Evolutionary conservation across 2,113 vertebrate species (phyloP), one percentile per base, ranked within the genome.

Genomic region (Empidonax traillii): DNA sequence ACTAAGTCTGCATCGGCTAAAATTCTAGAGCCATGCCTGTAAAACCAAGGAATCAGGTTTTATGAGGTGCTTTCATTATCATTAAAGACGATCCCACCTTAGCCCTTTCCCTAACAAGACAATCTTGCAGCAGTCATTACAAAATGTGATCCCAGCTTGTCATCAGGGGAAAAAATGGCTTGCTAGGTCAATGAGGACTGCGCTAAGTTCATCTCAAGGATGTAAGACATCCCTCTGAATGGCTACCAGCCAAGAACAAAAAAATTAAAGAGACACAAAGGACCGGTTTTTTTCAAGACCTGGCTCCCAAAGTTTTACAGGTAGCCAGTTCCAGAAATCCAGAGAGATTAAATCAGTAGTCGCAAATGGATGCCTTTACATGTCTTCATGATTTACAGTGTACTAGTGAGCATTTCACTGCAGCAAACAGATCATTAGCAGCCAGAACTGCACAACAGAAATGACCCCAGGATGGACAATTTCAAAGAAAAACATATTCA

Each of bases 71-170:
- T 98, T 98, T 98, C 93, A 94, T 96, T 98, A 97, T 98, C 97
- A 98, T 98, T 98, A 98, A 98, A 97, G 97, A 97, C 10, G 18
- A 97, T 97, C 94, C 97, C 97, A 98, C 97, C 97, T 98, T 98
- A 97, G 96, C 97, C 97, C 97, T 97, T 97, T 95, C 94, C 94
- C 96, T 98, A 98, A 98, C 97, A 98, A 98, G 98, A 97, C 97
- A 97, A 92, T 97, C 97, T 97, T 96, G 91, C 96, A 95, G 94
- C 91, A 96, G 49, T 97, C 96, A 96, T 98, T 97, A 96, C 88
- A 95, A 97, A 95, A 98, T 63, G 23, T 97, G 97, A 98, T 97
- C 97, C 96, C 94, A 95, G 92, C 97, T 98, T 98, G 96, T 98
- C 97, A 94, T 96, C 94, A 94, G 81, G 75, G 89, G 89, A 56